Conservation (phyloP, 2,797 vertebrate species). For the Gorsachius magnificus region DNA sequence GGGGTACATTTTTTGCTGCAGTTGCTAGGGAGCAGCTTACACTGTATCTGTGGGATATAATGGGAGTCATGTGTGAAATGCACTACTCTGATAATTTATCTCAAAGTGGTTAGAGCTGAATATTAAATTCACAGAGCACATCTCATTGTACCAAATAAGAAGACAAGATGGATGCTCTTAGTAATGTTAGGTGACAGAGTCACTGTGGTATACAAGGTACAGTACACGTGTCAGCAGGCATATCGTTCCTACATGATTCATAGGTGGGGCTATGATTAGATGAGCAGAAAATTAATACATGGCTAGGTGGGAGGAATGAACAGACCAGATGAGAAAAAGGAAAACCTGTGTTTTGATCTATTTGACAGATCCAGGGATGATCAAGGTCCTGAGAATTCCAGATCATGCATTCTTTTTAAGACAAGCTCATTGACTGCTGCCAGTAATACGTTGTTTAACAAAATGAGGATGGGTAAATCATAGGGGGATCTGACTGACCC, state of each 20-base stretch:
- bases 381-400: not conserved
- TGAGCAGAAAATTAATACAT: slow-evolving; percentile 12
- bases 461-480: not conserved
- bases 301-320: not conserved
- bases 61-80: slow-evolving; percentile 12
- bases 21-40: slow-evolving; percentile 47
- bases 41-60: slow-evolving; percentile 11
- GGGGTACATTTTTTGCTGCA: not conserved
- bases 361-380: not conserved
- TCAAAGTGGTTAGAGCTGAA: not conserved
- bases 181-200: slow-evolving; percentile 8
- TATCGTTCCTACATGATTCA: not conserved
- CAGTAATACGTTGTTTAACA: not conserved
- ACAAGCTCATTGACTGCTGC: not conserved
- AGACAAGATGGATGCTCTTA: slow-evolving; percentile 3
- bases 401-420: not conserved
- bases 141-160: not conserved
- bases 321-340: not conserved
- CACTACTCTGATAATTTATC: slow-evolving; percentile 2
- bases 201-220: not conserved
- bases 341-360: not conserved
- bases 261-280: not conserved
- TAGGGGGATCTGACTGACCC: not conserved
- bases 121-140: slow-evolving; percentile 10
- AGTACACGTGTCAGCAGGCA: not conserved